Evolutionary conservation across 2,888 invertebrate genomes (phyloP).

Genomic region (Smittia aterrima): DNA sequence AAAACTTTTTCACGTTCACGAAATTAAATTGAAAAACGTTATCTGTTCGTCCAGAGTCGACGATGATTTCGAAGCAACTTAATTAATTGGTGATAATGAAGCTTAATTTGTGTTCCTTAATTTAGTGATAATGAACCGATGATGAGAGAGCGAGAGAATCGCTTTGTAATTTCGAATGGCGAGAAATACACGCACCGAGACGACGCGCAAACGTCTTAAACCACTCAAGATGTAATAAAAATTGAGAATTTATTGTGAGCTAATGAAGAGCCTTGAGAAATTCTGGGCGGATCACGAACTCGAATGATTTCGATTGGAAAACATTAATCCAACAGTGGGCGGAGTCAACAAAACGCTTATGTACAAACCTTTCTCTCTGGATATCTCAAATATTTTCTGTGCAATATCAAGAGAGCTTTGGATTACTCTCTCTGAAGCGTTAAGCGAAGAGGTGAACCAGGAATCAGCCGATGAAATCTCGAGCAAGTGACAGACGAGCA

Average conservation of each 20-base stretch:
- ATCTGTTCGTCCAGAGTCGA: neutral
- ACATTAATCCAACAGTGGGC: neutral
- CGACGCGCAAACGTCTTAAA: neutral
- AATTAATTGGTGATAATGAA: slow-evolving; percentile 37
- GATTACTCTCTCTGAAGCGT: no score
- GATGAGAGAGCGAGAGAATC: neutral
- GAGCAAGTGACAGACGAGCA: no score
- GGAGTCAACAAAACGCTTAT: neutral
- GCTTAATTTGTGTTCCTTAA: slow-evolving; percentile 35
- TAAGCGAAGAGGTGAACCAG: no score
- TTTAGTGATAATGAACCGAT: slow-evolving; percentile 21
- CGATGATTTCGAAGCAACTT: neutral
- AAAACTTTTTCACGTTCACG: neutral
- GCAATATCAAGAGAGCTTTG: no score
- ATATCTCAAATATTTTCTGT: no score
- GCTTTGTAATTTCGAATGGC: neutral
- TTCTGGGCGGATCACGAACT: neutral
- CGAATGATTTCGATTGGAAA: neutral
- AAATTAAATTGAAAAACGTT: neutral
- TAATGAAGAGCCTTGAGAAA: neutral
- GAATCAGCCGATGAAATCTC: no score
- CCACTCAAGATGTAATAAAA: slow-evolving; percentile 13
- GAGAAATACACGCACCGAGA: slow-evolving; percentile 13
- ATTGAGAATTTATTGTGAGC: slow-evolving; percentile 12
- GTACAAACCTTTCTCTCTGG: neutral